Base-by-base conservation (phyloP, 2,888 invertebrate species). In the Amphipoea lucens region DNA sequence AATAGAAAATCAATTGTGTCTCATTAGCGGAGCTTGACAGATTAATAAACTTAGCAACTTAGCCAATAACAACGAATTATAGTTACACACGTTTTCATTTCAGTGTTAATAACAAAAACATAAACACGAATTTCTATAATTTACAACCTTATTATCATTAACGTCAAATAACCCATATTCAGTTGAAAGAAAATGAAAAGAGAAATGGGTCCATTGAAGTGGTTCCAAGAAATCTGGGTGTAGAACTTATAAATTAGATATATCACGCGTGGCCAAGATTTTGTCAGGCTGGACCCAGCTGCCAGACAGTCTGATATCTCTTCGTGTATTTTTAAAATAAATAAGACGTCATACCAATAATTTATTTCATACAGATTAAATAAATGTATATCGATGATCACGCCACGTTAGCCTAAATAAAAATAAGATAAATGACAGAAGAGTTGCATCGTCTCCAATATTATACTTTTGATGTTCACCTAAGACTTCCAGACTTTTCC, bases 221-320 rank as follows among this genome's bases (percentile, higher is more conserved):
- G 57, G 73, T 91, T 90, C 88, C 78, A 76, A 90, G 90, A 91
- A 90, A 79, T 83, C 51, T 73, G 66, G 72, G 54, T 77, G 68
- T 73, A 60, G 72, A 66, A 82, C 69, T 89, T 79, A 14, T 67
- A 79, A 82, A 90, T 85, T 85, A 76, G 67, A 66, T 90, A 89
- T 88, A 88, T 90, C 82, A 86, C 79, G 69, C 73, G 85, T 86
- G 84, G 82, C 86, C 88, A 76, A 74, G 65, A 72, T 75, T 74
- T 48, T 4, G 74, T 60, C 73, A 70, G 76, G 36, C 40, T 84
- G 84, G 57, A 62, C 90, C 83, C 90, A 87, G 86, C 87, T 87
- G 91, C 91, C 93, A 93, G 90, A 91, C 91, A 85, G 94, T 92
- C 92, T 93, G 92, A 89, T 89, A 85, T 86, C 90, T 89, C 78